phyloP scores from a whole-genome alignment of 2,888 invertebrate species.

The Steinernema hermaphroditum region DNA sequence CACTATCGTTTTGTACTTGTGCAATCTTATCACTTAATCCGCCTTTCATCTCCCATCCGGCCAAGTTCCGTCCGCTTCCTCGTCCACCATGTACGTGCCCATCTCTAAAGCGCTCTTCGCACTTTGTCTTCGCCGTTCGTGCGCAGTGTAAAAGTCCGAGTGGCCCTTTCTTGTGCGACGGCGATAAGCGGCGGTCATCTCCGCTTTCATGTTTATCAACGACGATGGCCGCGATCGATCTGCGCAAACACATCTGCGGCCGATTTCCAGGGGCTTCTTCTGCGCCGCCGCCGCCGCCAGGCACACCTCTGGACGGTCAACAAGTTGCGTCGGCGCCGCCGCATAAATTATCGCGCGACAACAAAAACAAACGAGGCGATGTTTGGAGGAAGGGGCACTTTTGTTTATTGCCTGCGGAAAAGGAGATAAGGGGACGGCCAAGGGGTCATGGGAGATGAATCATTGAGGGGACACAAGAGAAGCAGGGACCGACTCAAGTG shows the following conservation, averaged over 20 bases:
- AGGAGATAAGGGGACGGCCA: neutral
- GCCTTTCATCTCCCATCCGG: no score
- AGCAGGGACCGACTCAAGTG: no score
- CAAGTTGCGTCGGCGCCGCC: neutral
- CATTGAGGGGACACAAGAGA: neutral
- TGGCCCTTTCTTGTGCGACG: no score
- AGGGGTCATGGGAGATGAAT: neutral
- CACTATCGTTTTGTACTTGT: no score
- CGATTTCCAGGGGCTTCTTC: neutral
- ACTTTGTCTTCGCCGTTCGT: no score
- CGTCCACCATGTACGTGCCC: no score
- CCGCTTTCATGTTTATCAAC: no score
- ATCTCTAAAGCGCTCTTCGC: no score
- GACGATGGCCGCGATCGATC: neutral
- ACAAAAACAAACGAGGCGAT: neutral
- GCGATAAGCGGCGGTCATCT: no score
- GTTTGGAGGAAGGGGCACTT: neutral
- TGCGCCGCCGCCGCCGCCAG: neutral
- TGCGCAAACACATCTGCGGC: neutral
- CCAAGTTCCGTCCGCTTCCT: no score
- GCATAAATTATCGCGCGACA: neutral
- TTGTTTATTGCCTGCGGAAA: neutral
- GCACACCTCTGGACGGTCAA: conserved; percentile 11
- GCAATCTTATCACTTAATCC: no score
- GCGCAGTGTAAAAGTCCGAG: no score